phyloP scores from a whole-genome alignment of 92 coral and sea anemone species.

The Metridium senile region DNA sequence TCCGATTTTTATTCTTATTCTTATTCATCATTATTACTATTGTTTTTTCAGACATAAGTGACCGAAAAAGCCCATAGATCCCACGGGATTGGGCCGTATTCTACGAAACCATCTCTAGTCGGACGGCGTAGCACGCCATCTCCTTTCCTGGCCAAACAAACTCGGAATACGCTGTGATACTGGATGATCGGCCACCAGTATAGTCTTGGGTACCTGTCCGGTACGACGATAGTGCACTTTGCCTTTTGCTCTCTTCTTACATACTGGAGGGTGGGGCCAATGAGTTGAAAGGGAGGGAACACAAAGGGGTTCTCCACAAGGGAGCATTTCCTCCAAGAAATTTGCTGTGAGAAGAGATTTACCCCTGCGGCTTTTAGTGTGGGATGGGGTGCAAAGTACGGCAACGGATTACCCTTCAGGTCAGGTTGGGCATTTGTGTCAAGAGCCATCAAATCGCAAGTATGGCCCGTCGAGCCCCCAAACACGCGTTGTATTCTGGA shows the following conservation, averaged over 20 bases:
- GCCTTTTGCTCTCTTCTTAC: constrained; percentile 20
- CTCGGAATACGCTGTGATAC: background rate
- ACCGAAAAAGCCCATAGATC: constrained; percentile 32
- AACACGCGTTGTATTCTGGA: constrained; percentile 8
- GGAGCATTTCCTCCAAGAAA: background rate
- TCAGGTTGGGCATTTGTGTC: constrained; percentile 34
- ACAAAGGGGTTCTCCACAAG: constrained; percentile 25
- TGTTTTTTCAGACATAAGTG: too few relatives aligned
- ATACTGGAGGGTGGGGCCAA: constrained; percentile 30
- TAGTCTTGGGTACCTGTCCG: constrained; percentile 15
- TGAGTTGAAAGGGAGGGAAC: constrained; percentile 47
- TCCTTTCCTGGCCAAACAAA: constrained; percentile 5
- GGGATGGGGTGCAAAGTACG: constrained; percentile 28
- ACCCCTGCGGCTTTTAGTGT: constrained; percentile 31
- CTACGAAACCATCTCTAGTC: constrained; percentile 33
- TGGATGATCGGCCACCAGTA: constrained; percentile 46
- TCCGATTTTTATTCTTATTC: too few relatives aligned
- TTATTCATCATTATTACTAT: too few relatives aligned
- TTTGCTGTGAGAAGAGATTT: constrained; percentile 36
- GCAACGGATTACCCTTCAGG: constrained; percentile 29
- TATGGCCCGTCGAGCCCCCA: constrained; percentile 46
- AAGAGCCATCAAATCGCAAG: constrained; percentile 42
- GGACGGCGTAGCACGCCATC: constrained; percentile 34
- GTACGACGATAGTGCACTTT: constrained; percentile 26
- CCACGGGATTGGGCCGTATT: constrained; percentile 49